phyloP scores from a whole-genome alignment of 2,888 invertebrate species.

The Ectemnius continuus region DNA sequence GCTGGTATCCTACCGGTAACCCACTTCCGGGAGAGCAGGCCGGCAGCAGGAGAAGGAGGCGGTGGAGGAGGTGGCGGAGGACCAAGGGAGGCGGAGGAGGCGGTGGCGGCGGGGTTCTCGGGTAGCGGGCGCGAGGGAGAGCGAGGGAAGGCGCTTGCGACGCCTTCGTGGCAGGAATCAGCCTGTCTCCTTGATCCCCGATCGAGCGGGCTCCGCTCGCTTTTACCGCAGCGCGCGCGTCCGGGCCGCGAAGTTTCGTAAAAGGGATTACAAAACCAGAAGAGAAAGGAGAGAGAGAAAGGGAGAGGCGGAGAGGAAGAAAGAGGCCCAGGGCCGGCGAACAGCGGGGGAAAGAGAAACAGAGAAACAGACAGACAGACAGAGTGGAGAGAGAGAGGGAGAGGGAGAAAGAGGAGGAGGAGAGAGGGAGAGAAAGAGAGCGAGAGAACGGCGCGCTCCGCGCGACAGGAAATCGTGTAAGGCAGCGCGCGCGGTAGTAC shows the following conservation, averaged over 20 bases:
- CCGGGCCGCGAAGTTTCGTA: conserved; percentile 66
- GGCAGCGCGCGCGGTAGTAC: conserved; percentile 25
- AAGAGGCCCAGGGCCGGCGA: conserved; percentile 33
- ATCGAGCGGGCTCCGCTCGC: conserved; percentile 39
- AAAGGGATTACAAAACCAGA: conserved; percentile 73
- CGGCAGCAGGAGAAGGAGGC: background rate
- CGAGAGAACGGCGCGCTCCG: conserved; percentile 28
- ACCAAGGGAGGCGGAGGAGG: too few species aligned
- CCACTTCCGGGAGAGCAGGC: conserved; percentile 42
- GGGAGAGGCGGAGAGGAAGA: conserved; percentile 57
- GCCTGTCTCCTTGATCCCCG: conserved; percentile 22
- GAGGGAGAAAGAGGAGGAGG: conserved; percentile 37
- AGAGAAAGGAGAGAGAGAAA: conserved; percentile 66
- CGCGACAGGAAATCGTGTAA: conserved; percentile 41
- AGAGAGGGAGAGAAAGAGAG: conserved; percentile 37
- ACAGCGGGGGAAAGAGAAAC: conserved; percentile 41
- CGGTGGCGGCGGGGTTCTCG: background rate
- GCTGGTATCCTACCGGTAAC: conserved; percentile 43
- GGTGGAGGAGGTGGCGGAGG: background rate
- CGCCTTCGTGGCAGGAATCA: conserved; percentile 12
- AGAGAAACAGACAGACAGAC: conserved; percentile 16
- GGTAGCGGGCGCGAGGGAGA: too few species aligned
- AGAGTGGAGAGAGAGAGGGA: background rate
- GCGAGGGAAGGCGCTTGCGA: too few species aligned
- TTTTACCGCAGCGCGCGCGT: conserved; percentile 44